These are phyloP conservation scores for Orthosia cruda DNA, from an alignment of 2,888 invertebrate species.

Conservation along the genomic window DNA sequence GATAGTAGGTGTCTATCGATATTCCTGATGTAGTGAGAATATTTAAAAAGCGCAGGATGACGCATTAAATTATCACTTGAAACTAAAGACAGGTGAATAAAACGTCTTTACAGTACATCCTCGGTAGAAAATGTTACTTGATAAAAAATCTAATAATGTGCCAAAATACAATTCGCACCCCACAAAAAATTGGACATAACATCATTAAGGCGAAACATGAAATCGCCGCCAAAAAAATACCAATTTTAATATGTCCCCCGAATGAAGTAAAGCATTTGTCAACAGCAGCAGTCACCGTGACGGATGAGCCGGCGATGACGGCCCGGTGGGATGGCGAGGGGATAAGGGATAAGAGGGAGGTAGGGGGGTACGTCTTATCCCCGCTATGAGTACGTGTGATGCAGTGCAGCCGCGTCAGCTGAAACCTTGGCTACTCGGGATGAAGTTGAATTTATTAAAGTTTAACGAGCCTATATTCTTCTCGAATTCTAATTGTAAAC, in stretches of 20 bases:
- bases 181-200: constrained; percentile 44
- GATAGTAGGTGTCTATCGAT: constrained; percentile 4
- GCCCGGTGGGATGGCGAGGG: constrained; percentile 52
- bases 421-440: constrained; percentile 40
- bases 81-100: not conserved
- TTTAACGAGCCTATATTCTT: too few species aligned
- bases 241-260: constrained; percentile 78
- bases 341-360: constrained; percentile 32
- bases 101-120: not conserved
- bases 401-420: constrained; percentile 64
- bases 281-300: constrained; percentile 83
- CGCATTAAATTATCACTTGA: not conserved
- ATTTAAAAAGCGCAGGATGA: not conserved
- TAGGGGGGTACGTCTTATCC: constrained; percentile 54
- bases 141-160: constrained; percentile 25
- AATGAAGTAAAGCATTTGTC: constrained; percentile 83
- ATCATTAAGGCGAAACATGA: constrained; percentile 52
- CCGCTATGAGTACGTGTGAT: constrained; percentile 59
- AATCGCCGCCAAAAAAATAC: constrained; percentile 66
- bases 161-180: not conserved
- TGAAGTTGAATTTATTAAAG: constrained; percentile 39
- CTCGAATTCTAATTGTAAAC: too few species aligned
- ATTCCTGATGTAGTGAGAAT: not conserved
- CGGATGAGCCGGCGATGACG: constrained; percentile 81
- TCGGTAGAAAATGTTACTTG: not conserved